Percentiles rank a stretch among this genome's conserved stretches.
These are phyloP conservation scores for Scyliorhinus canicula DNA, from an alignment of 2,797 vertebrate genomes.

Conservation along the genomic window DNA sequence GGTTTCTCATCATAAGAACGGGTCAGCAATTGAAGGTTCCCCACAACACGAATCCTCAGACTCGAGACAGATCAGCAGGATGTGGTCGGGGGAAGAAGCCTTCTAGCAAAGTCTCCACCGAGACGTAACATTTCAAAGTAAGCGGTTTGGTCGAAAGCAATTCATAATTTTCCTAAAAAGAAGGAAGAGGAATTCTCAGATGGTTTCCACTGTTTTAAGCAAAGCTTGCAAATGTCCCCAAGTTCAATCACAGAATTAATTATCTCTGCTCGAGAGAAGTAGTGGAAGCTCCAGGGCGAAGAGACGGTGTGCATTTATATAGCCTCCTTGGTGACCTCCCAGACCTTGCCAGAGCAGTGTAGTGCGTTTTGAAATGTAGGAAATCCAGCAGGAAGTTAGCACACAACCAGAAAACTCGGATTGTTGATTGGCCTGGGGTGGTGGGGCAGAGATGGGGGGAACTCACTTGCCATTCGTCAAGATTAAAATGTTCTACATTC, in stretches of 20 bases:
- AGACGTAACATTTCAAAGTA: no score
- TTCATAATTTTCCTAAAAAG: background rate
- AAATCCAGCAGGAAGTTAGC: background rate
- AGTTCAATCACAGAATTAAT: background rate
- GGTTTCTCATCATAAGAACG: no score
- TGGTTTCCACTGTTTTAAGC: background rate
- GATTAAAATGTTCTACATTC: background rate
- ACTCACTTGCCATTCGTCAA: no score
- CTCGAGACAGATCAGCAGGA: background rate
- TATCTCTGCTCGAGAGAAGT: background rate
- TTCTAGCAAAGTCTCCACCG: background rate
- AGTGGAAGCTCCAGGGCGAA: background rate
- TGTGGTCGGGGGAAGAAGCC: background rate
- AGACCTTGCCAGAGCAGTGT: background rate
- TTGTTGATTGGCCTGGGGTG: no score
- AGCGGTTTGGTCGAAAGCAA: background rate
- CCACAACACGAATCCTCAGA: background rate
- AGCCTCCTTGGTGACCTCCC: background rate
- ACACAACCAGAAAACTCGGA: no score
- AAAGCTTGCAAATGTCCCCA: background rate
- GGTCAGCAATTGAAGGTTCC: background rate
- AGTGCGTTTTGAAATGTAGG: background rate
- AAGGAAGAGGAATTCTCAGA: background rate
- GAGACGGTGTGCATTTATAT: background rate
- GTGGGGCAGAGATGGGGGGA: no score